phyloP scores from a whole-genome alignment of 37 sponge, comb jelly and placozoan species.

The Oopsacas minuta region DNA sequence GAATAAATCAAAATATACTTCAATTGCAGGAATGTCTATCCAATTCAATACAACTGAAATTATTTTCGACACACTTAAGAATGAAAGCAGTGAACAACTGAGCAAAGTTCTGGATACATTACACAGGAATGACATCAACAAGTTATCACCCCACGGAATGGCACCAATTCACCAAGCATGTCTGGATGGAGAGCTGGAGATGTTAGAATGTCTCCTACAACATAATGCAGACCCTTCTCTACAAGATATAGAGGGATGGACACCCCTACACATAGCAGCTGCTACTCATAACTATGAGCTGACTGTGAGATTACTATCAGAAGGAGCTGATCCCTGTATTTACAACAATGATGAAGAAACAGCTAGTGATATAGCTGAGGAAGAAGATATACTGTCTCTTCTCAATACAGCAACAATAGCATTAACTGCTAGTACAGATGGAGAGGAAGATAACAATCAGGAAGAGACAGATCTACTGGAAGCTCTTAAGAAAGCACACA shows the following conservation, averaged over 20 bases:
- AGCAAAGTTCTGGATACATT: neutral
- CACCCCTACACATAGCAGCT: neutral
- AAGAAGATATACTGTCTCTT: neutral
- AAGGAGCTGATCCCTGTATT: constrained; percentile 9
- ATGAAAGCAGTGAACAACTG: neutral
- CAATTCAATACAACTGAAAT: neutral
- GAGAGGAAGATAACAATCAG: neutral
- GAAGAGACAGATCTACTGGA: neutral
- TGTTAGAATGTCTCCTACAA: neutral
- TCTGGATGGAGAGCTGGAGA: constrained; percentile 4
- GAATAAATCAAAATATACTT: too few species aligned
- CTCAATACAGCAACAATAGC: neutral
- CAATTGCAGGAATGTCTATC: constrained; percentile 20
- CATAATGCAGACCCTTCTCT: neutral
- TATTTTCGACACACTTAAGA: neutral
- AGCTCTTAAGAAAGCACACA: neutral
- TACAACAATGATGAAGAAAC: neutral
- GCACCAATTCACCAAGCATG: neutral
- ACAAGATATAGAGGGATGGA: constrained; percentile 10
- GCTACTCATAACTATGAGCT: neutral
- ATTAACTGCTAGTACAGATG: neutral
- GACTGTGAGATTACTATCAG: neutral
- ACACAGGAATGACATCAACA: constrained; percentile 9
- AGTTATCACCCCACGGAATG: neutral
- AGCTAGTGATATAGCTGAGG: neutral